These are phyloP conservation scores for Ochropacha duplaris DNA, from an alignment of 2,888 invertebrate genomes.

Conservation along the genomic window DNA sequence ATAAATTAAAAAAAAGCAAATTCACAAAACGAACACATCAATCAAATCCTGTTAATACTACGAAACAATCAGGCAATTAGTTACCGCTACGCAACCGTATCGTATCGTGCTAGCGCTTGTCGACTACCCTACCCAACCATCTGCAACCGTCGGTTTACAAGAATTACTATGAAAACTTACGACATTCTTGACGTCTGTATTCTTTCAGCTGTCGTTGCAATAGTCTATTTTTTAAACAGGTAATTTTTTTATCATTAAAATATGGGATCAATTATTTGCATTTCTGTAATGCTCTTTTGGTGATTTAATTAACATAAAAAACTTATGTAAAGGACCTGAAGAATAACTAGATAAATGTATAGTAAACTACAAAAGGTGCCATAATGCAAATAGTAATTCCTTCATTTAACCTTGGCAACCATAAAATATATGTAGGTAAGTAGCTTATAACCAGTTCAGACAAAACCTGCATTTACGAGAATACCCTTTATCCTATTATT, in stretches of 20 bases:
- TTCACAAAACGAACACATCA: neutral
- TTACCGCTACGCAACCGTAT: conserved; percentile 28
- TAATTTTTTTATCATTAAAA: no score
- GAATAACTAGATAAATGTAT: no score
- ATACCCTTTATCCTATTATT: neutral
- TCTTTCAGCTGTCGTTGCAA: no score
- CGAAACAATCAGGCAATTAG: conserved; percentile 27
- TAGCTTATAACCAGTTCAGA: neutral
- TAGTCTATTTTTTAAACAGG: neutral
- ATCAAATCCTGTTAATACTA: neutral
- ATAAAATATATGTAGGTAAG: neutral
- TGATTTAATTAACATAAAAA: no score
- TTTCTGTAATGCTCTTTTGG: no score
- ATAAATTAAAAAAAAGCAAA: neutral
- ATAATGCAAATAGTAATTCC: neutral
- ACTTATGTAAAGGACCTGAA: no score
- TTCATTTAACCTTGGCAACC: neutral
- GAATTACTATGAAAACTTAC: neutral
- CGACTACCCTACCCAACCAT: no score
- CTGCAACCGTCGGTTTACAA: neutral
- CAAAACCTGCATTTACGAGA: neutral
- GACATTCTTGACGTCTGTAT: neutral
- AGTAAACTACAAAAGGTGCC: neutral
- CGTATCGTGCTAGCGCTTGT: conserved; percentile 12
- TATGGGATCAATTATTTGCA: no score